Conservation (phyloP, 2,888 invertebrate species). For the Conops quadrifasciatus region DNA sequence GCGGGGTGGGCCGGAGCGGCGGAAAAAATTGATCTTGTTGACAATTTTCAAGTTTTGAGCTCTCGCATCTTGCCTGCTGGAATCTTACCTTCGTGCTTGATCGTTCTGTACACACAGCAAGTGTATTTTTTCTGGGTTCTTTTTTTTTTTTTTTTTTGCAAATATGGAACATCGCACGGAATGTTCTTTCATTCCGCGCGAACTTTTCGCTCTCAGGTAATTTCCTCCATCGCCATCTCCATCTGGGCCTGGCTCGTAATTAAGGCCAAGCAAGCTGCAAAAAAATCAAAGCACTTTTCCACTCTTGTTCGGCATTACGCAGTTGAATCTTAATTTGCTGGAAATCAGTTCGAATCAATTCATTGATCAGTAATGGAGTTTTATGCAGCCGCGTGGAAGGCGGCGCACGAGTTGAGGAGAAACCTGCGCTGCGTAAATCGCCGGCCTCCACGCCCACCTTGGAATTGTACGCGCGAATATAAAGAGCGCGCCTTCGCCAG, state of each 20-base stretch:
- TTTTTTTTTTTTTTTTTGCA: neutral
- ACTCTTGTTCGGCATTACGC: conserved; percentile 29
- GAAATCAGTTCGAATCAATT: conserved; percentile 28
- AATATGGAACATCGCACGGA: conserved; percentile 30
- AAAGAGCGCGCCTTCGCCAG: too few species aligned
- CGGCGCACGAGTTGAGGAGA: neutral
- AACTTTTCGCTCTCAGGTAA: neutral
- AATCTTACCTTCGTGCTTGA: conserved; percentile 21
- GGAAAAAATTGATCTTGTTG: conserved; percentile 25
- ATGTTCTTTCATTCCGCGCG: conserved; percentile 8
- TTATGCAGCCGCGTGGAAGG: neutral
- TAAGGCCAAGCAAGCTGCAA: conserved; percentile 22
- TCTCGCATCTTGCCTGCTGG: neutral
- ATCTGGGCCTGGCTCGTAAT: conserved; percentile 24
- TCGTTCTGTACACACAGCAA: conserved; percentile 3
- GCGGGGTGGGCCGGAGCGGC: neutral
- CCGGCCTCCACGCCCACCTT: neutral
- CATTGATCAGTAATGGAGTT: conserved; percentile 30
- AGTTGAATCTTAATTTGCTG: conserved; percentile 31
- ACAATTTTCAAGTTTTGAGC: conserved; percentile 23
- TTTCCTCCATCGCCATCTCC: neutral
- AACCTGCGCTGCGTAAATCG: neutral
- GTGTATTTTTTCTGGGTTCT: conserved; percentile 4
- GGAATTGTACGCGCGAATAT: neutral
- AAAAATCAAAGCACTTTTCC: conserved; percentile 24